phyloP scores from a whole-genome alignment of 2,113 vertebrate species.

The Cervus canadensis region DNA sequence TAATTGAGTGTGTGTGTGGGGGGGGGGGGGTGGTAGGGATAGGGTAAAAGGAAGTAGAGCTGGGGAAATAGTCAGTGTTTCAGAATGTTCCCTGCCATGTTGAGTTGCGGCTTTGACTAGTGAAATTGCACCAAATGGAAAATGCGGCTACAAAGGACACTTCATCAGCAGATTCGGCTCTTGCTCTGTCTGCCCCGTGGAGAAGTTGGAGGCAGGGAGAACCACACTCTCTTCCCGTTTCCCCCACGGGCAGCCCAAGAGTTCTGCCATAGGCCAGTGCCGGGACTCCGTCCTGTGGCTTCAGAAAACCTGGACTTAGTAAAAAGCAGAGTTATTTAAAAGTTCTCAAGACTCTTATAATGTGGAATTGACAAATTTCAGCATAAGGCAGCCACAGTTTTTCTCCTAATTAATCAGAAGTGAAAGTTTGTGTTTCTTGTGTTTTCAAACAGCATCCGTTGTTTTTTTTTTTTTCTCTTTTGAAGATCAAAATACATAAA shows the following conservation, averaged over 20 bases:
- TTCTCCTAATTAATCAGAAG: conserved; percentile 31
- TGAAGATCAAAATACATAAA: neutral
- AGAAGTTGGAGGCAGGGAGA: neutral
- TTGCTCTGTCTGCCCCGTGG: neutral
- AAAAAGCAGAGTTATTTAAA: neutral
- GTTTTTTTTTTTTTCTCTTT: neutral
- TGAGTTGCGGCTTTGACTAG: neutral
- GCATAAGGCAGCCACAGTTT: neutral
- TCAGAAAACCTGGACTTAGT: neutral
- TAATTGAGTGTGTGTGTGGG: neutral
- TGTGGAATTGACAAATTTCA: neutral
- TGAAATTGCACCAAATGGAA: neutral
- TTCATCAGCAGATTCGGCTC: neutral
- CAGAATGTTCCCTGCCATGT: neutral
- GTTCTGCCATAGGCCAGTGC: neutral
- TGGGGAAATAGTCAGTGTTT: neutral
- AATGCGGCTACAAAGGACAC: neutral
- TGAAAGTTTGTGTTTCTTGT: conserved; percentile 56
- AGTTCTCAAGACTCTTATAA: neutral
- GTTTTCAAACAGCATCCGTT: conserved; percentile 44
- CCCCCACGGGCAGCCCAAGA: neutral
- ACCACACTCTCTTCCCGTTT: neutral
- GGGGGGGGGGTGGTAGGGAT: no score
- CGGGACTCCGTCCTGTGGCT: neutral
- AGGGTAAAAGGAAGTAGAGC: neutral